Evolutionary conservation across 1,140 invertebrate species (phyloP).

Genomic region (Drosophila setifemur): DNA sequence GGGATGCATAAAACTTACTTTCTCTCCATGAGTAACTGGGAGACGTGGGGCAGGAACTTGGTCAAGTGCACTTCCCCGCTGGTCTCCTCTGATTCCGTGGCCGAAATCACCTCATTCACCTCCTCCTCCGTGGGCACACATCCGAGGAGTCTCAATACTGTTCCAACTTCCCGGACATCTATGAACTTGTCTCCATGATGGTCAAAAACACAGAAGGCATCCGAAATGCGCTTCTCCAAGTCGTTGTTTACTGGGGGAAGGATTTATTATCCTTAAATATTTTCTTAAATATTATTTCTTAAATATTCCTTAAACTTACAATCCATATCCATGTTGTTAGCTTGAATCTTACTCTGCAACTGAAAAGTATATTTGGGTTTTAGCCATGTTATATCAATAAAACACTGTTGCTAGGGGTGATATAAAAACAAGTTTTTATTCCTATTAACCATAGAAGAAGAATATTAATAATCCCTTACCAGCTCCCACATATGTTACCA

Average conservation of each 20-base stretch:
- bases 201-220: constrained; percentile 95
- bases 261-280: too few species aligned
- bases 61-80: constrained; percentile 87
- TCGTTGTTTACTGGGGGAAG: constrained; percentile 83
- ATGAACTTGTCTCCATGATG: constrained; percentile 92
- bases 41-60: constrained; percentile 87
- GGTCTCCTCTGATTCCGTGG: constrained; percentile 89
- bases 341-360: not conserved
- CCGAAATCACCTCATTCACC: constrained; percentile 91
- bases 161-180: constrained; percentile 94
- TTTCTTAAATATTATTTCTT: too few species aligned
- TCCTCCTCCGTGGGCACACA: constrained; percentile 94
- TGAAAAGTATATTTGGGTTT: too few species aligned
- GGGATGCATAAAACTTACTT: too few species aligned
- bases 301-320: constrained; percentile 21
- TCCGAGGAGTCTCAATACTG: constrained; percentile 89
- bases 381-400: constrained; percentile 32
- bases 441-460: not conserved
- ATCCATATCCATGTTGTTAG: constrained; percentile 40
- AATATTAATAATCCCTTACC: too few species aligned
- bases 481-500: not conserved
- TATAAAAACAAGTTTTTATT: too few species aligned
- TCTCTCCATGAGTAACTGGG: constrained; percentile 84
- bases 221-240: constrained; percentile 90
- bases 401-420: constrained; percentile 24